These are phyloP conservation scores for Lophius americanus DNA, from an alignment of 2,797 vertebrate genomes.

Conservation along the genomic window DNA sequence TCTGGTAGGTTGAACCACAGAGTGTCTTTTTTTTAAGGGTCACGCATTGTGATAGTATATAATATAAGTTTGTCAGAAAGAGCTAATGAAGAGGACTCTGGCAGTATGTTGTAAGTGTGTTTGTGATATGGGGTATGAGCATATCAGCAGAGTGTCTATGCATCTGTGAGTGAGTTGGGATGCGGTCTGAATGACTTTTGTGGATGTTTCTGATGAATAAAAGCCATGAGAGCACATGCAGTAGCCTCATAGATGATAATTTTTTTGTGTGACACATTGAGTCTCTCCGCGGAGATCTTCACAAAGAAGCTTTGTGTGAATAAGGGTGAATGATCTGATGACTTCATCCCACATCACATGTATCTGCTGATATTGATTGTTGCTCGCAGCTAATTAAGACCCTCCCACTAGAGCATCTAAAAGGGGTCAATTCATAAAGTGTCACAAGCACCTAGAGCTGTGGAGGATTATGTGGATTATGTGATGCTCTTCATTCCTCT, in stretches of 20 bases:
- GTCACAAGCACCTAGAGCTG: slow-evolving; percentile 70
- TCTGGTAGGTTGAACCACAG: slow-evolving; percentile 9
- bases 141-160: slow-evolving; percentile 12
- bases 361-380: slow-evolving; percentile 54
- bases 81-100: slow-evolving; percentile 98
- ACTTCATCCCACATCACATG: slow-evolving; percentile 80
- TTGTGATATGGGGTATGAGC: slow-evolving; percentile 10
- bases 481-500: slow-evolving; percentile 26
- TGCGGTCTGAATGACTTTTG: slow-evolving; percentile 49
- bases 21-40: slow-evolving; percentile 33
- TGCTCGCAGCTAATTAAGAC: slow-evolving; percentile 76
- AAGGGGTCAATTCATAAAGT: slow-evolving; percentile 80
- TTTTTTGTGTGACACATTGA: slow-evolving; percentile 7
- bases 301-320: slow-evolving; percentile 84
- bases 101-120: slow-evolving; percentile 95
- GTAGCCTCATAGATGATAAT: slow-evolving; percentile 79
- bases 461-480: slow-evolving; percentile 11
- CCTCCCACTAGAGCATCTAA: slow-evolving; percentile 61
- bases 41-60: slow-evolving; percentile 15
- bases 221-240: slow-evolving; percentile 79
- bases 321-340: slow-evolving; percentile 73
- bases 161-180: slow-evolving; percentile 51
- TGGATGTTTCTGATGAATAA: slow-evolving; percentile 48
- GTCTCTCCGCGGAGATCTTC: slow-evolving; percentile 22
- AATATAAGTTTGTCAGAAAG: slow-evolving; percentile 88